Evolutionary conservation across 2,113 vertebrate species (phyloP).

Genomic region (Fulmarus glacialis): DNA sequence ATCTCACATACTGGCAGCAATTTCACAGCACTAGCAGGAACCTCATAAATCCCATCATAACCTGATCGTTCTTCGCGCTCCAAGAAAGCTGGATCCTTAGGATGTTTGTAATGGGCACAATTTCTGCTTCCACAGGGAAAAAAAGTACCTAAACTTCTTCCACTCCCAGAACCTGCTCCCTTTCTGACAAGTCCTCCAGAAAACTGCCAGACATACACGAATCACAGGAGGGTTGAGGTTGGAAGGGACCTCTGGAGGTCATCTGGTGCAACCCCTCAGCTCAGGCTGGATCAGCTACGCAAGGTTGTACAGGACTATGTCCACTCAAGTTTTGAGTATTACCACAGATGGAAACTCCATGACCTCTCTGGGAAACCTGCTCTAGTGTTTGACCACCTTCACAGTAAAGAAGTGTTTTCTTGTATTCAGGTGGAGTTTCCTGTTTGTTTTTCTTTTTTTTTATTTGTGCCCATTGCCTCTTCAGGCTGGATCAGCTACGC

Average conservation of each 20-base stretch:
- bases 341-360: too few species aligned
- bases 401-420: not conserved
- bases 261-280: not conserved
- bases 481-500: not conserved
- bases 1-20: not conserved
- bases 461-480: not conserved
- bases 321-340: not conserved
- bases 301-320: not conserved
- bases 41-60: not conserved
- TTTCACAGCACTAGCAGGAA: not conserved
- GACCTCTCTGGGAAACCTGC: not conserved
- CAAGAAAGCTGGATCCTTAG: not conserved
- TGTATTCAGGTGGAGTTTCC: not conserved
- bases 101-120: not conserved
- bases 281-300: not conserved
- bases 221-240: not conserved
- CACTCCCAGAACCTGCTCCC: not conserved
- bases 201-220: not conserved
- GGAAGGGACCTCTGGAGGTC: not conserved
- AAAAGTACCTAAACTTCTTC: not conserved
- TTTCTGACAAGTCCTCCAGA: not conserved
- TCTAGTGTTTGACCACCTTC: not conserved
- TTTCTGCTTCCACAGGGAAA: not conserved
- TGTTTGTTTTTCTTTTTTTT: too few species aligned
- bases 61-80: fast-evolving